Base-by-base conservation (phyloP, 2,888 invertebrate species). In the Drosophila lutescens region DNA sequence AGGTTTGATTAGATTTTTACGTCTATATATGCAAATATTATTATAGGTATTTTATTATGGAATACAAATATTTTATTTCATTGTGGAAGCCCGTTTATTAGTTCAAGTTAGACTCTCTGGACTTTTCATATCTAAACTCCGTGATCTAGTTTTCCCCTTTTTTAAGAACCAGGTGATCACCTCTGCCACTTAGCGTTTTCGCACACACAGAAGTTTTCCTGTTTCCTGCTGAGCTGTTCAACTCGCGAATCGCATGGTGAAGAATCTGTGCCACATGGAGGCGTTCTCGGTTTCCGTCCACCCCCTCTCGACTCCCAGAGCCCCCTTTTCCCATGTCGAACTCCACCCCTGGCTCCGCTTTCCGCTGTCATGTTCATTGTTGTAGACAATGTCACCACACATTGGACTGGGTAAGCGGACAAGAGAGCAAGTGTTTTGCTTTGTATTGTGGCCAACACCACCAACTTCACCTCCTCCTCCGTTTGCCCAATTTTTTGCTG, bases 321-420 rank as follows among this genome's bases (percentile, higher is more conserved):
- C 32, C 49, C 61, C 49, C 23, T 20, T 46, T 23, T 15, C 30
- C 40, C 36, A 26, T 13, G 17, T 13, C 8, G 5, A 12, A 40
- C 7, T 12, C 32, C 49, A 34, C 49, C 49, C 12, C 49, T 34
- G 49, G 12, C 17, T 34, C n/a, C 34, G 49, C 34, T 34, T 32
- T 38, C 47, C n/a, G n/a, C 46, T 56, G 51, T 47, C 60, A 50
- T 56, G 53, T 72, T 70, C 53, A 32, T 55, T 62, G 61, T 71
- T 55, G 50, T 58, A 65, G 65, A 72, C 72, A 71, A 51, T 71
- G 71, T 68, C 71, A 70, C 70, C 71, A 71, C 61, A 68, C 51
- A 68, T 20, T 32, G 61, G 59, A 51, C 23, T 10, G 63, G 38
- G 44, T 17, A 51, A 57, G 56, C 44, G 51, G 50, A 53, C 43